Percentiles rank a stretch among this genome's conserved stretches.
phyloP scores from a whole-genome alignment of 2,797 vertebrate species.

The Eulemur albifrons region DNA sequence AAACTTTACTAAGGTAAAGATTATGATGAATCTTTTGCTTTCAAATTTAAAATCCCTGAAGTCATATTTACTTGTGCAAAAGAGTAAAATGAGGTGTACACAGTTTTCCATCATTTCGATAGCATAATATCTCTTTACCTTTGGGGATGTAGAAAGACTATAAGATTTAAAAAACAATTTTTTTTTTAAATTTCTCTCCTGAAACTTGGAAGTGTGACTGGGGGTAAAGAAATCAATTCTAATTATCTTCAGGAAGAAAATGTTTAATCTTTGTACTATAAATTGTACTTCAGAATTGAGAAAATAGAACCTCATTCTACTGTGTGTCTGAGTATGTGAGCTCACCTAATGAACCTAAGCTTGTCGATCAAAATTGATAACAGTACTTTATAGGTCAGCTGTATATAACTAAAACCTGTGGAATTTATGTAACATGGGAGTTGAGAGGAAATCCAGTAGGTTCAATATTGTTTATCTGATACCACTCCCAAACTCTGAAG shows the following conservation, averaged over 20 bases:
- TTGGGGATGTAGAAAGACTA: not conserved
- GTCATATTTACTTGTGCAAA: constrained; percentile 26
- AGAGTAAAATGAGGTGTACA: not conserved
- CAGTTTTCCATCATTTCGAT: constrained; percentile 22
- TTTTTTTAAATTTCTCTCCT: not conserved
- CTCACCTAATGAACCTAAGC: not conserved
- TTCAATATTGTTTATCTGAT: not conserved
- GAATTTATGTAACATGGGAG: not conserved
- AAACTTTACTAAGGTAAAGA: constrained; percentile 28
- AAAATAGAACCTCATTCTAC: constrained; percentile 37
- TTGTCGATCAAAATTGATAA: not conserved
- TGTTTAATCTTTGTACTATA: constrained; percentile 32
- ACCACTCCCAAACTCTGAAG: not conserved
- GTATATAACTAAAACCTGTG: not conserved
- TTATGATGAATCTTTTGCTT: not conserved
- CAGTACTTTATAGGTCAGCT: not conserved
- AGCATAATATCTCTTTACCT: not conserved
- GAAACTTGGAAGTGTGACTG: constrained; percentile 11
- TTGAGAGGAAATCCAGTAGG: not conserved
- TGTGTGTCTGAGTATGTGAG: not conserved
- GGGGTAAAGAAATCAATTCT: constrained; percentile 51
- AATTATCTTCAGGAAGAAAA: constrained; percentile 47
- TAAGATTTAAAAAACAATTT: constrained; percentile 34
- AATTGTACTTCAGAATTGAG: constrained; percentile 18
- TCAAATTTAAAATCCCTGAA: not conserved